These are phyloP conservation scores for Chouioia cunea DNA, from an alignment of 2,888 invertebrate genomes.

Conservation along the genomic window DNA sequence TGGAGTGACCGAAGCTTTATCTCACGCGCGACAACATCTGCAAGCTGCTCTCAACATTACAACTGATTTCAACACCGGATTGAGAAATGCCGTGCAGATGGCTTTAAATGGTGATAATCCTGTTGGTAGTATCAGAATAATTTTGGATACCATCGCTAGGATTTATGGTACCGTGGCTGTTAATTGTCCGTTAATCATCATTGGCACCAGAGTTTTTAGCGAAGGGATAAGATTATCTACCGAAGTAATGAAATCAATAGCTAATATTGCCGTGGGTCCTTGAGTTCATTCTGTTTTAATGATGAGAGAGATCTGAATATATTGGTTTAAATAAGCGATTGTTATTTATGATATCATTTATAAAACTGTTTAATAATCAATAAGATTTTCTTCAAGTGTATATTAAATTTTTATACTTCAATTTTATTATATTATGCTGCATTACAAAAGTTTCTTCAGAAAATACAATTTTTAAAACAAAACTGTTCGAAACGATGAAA, in stretches of 20 bases:
- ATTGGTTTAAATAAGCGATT: background rate
- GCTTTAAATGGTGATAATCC: constrained; percentile 50
- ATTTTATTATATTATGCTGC: background rate
- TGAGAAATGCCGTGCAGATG: constrained; percentile 47
- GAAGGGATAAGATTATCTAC: constrained; percentile 50
- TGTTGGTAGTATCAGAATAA: constrained; percentile 40
- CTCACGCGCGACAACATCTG: constrained; percentile 47
- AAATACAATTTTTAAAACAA: background rate
- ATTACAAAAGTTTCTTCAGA: no score
- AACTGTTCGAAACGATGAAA: background rate
- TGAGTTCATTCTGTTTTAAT: background rate
- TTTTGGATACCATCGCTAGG: constrained; percentile 47
- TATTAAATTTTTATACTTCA: background rate
- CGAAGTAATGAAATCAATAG: constrained; percentile 48
- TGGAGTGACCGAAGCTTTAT: constrained; percentile 44
- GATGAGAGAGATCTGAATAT: constrained; percentile 44
- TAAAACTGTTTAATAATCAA: background rate
- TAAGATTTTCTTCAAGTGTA: background rate
- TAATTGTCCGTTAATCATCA: constrained; percentile 50
- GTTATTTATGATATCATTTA: background rate
- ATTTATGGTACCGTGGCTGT: constrained; percentile 49
- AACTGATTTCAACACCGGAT: constrained; percentile 44
- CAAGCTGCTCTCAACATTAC: constrained; percentile 46
- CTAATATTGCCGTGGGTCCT: constrained; percentile 47
- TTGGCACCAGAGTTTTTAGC: constrained; percentile 48